Conservation (phyloP, 2,888 invertebrate species). For the Apamea sordens region DNA sequence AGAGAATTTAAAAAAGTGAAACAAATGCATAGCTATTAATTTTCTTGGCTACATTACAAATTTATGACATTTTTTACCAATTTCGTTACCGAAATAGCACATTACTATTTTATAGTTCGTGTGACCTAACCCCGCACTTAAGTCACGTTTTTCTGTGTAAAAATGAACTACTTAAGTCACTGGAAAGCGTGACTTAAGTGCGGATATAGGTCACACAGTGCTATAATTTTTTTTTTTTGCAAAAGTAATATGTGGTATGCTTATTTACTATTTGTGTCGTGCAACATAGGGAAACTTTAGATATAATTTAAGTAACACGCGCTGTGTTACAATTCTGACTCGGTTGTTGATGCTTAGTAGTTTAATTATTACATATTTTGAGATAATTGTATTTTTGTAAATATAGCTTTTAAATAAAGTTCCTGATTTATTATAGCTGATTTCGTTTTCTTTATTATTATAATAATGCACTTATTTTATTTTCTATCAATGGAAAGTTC, state of each 20-base stretch:
- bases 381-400: conserved; percentile 88
- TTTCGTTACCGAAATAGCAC: no score
- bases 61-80: not conserved
- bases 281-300: conserved; percentile 41
- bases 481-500: not conserved
- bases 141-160: not conserved
- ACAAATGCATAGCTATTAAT: not conserved
- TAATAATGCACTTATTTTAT: not conserved
- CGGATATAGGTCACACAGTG: not conserved
- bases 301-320: conserved; percentile 59
- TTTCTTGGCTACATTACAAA: not conserved
- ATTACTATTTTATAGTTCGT: no score
- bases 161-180: not conserved
- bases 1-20: not conserved
- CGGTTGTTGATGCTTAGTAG: conserved; percentile 81
- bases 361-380: conserved; percentile 84
- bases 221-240: not conserved
- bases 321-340: conserved; percentile 68
- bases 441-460: conserved; percentile 47
- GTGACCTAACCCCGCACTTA: no score
- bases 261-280: conserved; percentile 19
- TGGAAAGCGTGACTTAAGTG: not conserved
- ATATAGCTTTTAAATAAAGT: conserved; percentile 88
- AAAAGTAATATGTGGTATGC: not conserved
- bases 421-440: conserved; percentile 84